phyloP scores from a whole-genome alignment of 2,113 vertebrate genomes.

The Rhizomys pruinosus region DNA sequence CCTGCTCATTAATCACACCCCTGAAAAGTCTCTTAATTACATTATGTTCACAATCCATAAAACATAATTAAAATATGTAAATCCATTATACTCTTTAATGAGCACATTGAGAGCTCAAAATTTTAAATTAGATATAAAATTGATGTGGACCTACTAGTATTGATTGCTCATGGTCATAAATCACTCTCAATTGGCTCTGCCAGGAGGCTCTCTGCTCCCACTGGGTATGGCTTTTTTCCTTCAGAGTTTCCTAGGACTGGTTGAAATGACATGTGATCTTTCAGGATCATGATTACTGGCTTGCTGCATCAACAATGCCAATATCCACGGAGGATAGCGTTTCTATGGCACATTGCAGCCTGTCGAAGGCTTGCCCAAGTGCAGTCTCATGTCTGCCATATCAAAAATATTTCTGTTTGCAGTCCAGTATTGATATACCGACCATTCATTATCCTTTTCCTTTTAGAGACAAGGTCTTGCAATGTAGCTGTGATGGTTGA shows the following conservation, averaged over 20 bases:
- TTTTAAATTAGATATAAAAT: conserved; percentile 87
- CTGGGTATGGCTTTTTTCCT: neutral
- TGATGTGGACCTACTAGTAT: conserved; percentile 84
- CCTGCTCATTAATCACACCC: conserved; percentile 83
- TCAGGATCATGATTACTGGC: neutral
- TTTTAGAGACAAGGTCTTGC: neutral
- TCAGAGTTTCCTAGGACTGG: conserved; percentile 2
- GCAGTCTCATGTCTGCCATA: neutral
- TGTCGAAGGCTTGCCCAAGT: neutral
- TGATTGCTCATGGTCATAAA: conserved; percentile 84
- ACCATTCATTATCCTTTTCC: neutral
- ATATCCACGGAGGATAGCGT: neutral
- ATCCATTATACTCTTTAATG: conserved; percentile 87
- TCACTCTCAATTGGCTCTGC: conserved; percentile 68
- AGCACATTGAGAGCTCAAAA: conserved; percentile 85
- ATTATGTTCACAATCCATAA: conserved; percentile 88
- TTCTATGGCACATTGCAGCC: neutral
- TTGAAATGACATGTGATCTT: neutral
- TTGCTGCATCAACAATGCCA: neutral
- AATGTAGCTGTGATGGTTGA: neutral
- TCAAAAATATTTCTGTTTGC: neutral
- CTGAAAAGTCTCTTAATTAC: conserved; percentile 84
- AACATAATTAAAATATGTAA: conserved; percentile 90
- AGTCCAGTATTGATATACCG: neutral
- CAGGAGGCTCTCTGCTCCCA: neutral